Percentiles rank a stretch among this genome's conserved stretches.
phyloP scores from a whole-genome alignment of 1,140 invertebrate genomes.

The Zaprionus africanus region DNA sequence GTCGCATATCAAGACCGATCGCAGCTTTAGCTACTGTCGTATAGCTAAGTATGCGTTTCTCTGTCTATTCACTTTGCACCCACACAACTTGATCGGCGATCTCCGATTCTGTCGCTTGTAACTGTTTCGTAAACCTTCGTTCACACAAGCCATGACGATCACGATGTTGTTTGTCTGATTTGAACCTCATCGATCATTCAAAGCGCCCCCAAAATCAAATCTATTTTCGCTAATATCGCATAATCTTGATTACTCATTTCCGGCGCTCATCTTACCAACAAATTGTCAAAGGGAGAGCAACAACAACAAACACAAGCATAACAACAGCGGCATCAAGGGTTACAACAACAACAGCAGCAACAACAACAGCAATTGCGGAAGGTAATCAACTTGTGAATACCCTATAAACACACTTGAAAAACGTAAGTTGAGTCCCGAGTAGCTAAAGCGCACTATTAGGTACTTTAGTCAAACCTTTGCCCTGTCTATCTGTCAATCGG shows the following conservation, averaged over 20 bases:
- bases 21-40: slow-evolving; percentile 24
- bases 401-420: slow-evolving; percentile 24
- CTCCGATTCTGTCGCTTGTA: slow-evolving; percentile 7
- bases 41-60: not conserved
- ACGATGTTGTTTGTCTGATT: slow-evolving; percentile 24
- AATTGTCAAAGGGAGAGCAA: slow-evolving; percentile 72
- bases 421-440: slow-evolving; percentile 1
- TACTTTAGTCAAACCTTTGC: slow-evolving; percentile 17
- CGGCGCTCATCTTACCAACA: slow-evolving; percentile 69
- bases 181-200: slow-evolving; percentile 71
- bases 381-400: slow-evolving; percentile 46
- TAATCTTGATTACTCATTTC: slow-evolving; percentile 83
- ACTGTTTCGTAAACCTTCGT: slow-evolving; percentile 42
- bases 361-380: not conserved
- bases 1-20: not conserved
- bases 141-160: slow-evolving; percentile 40
- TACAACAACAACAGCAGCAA: not conserved
- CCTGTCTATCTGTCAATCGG: slow-evolving; percentile 1
- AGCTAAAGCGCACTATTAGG: slow-evolving; percentile 1
- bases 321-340: not conserved
- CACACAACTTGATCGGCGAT: slow-evolving; percentile 18
- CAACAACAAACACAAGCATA: not conserved
- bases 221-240: slow-evolving; percentile 78
- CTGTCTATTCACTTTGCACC: slow-evolving; percentile 10
- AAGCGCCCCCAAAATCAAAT: slow-evolving; percentile 60